These are phyloP conservation scores for Dendrophyllia cribrosa DNA, from an alignment of 64 coral and sea anemone genomes.

Conservation along the genomic window DNA sequence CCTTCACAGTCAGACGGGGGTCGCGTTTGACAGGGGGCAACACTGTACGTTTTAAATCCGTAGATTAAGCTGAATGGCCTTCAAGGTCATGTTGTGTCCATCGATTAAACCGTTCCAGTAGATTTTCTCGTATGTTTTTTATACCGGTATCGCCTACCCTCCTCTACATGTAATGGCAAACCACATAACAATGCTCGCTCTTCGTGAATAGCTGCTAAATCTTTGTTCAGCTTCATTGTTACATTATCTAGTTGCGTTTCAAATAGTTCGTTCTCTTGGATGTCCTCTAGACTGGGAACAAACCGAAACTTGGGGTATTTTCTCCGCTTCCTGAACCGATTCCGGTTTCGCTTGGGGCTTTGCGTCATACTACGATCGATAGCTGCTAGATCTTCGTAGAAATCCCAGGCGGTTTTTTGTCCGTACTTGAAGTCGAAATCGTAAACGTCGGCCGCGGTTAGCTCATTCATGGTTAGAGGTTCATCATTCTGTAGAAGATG, in stretches of 20 bases:
- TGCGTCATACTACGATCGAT: slow-evolving; percentile 42
- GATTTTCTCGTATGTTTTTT: not conserved
- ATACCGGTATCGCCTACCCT: not conserved
- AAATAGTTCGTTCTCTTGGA: slow-evolving; percentile 59
- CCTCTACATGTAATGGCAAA: not conserved
- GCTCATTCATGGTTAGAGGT: slow-evolving; percentile 48
- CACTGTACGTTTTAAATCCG: not conserved
- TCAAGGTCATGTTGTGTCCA: not conserved
- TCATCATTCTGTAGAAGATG: not conserved
- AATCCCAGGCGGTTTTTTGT: slow-evolving; percentile 37
- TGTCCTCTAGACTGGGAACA: slow-evolving; percentile 65
- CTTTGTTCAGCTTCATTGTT: not conserved
- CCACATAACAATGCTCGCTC: slow-evolving; percentile 30
- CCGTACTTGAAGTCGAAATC: slow-evolving; percentile 83
- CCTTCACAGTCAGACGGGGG: no score
- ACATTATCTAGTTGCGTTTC: slow-evolving; percentile 7
- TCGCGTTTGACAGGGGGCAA: not conserved
- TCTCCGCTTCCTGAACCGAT: slow-evolving; percentile 40
- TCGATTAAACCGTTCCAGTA: not conserved
- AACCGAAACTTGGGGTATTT: slow-evolving; percentile 53
- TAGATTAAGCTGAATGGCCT: not conserved
- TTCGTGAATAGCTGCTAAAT: slow-evolving; percentile 28
- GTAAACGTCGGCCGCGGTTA: slow-evolving; percentile 15
- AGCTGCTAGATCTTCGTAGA: slow-evolving; percentile 1
- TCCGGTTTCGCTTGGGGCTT: slow-evolving; percentile 36